These are phyloP conservation scores for Hiodon alosoides DNA, from an alignment of 2,113 vertebrate species.

Conservation along the genomic window DNA sequence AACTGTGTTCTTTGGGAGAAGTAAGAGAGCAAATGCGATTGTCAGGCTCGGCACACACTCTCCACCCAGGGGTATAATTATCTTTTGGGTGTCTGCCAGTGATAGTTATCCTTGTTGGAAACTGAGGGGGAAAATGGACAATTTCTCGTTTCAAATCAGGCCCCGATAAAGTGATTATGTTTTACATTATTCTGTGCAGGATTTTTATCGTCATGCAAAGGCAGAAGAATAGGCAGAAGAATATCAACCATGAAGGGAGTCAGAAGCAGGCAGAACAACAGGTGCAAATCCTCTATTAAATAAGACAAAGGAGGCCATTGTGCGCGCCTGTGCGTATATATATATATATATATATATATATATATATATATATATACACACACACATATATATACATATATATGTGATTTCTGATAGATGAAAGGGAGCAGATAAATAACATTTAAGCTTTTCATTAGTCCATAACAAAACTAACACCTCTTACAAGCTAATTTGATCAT, in stretches of 20 bases:
- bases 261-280: not conserved
- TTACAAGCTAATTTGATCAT: not conserved
- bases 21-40: constrained; percentile 30
- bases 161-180: constrained; percentile 44
- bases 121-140: constrained; percentile 31
- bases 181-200: constrained; percentile 32
- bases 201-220: constrained; percentile 43
- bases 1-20: constrained; percentile 25
- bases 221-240: constrained; percentile 24
- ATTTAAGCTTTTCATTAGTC: not conserved
- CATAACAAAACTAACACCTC: not conserved
- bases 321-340: no score
- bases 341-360: no score
- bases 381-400: no score
- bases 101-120: constrained; percentile 29
- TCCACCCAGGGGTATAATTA: constrained; percentile 43
- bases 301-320: not conserved
- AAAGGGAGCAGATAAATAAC: not conserved
- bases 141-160: constrained; percentile 43
- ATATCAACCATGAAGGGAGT: constrained; percentile 4
- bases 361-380: no score
- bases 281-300: not conserved
- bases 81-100: constrained; percentile 36
- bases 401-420: no score
- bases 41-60: constrained; percentile 20